Evolutionary conservation across 2,888 invertebrate genomes (phyloP).

Genomic region (Dexiosoma caninum): DNA sequence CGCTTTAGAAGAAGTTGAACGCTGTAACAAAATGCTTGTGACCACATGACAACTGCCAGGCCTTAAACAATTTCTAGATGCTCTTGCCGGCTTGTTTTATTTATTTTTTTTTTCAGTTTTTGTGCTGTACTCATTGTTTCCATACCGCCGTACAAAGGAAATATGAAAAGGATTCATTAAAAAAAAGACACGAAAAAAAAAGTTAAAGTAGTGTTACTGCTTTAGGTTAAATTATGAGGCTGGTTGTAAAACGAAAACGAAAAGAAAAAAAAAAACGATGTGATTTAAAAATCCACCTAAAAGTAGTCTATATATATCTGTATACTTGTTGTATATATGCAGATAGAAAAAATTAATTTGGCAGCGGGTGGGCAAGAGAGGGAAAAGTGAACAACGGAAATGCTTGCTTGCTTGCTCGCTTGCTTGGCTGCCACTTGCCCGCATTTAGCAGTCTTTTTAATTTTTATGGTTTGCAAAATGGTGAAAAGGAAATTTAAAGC

Average conservation of each 20-base stretch:
- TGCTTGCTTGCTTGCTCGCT: too few relatives aligned
- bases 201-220: conserved; percentile 62
- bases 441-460: conserved; percentile 60
- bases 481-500: conserved; percentile 49
- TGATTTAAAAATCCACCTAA: conserved; percentile 38
- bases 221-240: conserved; percentile 67
- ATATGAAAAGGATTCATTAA: conserved; percentile 39
- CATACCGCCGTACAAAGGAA: conserved; percentile 56
- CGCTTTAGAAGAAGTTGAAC: conserved; percentile 48
- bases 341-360: conserved; percentile 51
- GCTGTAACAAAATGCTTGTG: conserved; percentile 56
- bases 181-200: background rate
- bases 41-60: conserved; percentile 67
- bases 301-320: conserved; percentile 24
- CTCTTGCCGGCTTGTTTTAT: conserved; percentile 19
- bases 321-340: too few relatives aligned
- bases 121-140: conserved; percentile 10
- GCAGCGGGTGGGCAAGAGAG: conserved; percentile 13
- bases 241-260: background rate
- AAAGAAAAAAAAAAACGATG: too few relatives aligned
- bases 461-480: conserved; percentile 50
- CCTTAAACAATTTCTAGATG: conserved; percentile 64
- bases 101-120: too few relatives aligned
- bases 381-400: conserved; percentile 57
- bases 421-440: conserved; percentile 63